Conservation (phyloP, 2,113 vertebrate genomes). For the Macquaria ambigua region DNA sequence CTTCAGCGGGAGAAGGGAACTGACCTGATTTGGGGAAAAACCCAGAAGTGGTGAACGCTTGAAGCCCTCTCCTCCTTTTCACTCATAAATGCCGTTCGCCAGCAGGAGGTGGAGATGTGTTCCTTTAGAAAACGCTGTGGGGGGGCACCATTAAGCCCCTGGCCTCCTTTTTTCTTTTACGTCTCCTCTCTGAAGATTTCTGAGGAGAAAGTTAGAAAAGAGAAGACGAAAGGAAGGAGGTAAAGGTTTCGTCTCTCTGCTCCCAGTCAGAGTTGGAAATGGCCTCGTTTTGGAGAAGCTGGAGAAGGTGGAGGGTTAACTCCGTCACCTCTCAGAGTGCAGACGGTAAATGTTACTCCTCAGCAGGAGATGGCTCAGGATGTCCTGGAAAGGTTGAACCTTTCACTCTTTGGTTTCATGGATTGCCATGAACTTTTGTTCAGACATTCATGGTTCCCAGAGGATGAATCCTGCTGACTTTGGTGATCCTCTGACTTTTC, state of each 20-base stretch:
- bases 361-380: no score
- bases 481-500: no score
- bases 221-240: neutral
- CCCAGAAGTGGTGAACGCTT: slow-evolving; percentile 6
- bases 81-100: neutral
- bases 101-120: slow-evolving; percentile 5
- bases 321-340: neutral
- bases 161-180: neutral
- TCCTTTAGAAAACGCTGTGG: slow-evolving; percentile 5
- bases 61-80: neutral
- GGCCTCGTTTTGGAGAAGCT: neutral
- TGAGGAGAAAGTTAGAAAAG: slow-evolving; percentile 5
- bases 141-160: slow-evolving; percentile 7
- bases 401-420: no score
- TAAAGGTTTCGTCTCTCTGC: neutral
- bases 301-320: neutral
- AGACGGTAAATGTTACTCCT: neutral
- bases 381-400: no score
- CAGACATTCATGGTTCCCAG: no score
- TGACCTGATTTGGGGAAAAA: slow-evolving; percentile 18
- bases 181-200: slow-evolving; percentile 26
- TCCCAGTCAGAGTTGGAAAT: neutral
- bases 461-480: no score
- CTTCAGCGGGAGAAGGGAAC: neutral
- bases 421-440: no score